Base-by-base conservation (phyloP, 2,888 invertebrate species). In the Sarcophaga subvicina region DNA sequence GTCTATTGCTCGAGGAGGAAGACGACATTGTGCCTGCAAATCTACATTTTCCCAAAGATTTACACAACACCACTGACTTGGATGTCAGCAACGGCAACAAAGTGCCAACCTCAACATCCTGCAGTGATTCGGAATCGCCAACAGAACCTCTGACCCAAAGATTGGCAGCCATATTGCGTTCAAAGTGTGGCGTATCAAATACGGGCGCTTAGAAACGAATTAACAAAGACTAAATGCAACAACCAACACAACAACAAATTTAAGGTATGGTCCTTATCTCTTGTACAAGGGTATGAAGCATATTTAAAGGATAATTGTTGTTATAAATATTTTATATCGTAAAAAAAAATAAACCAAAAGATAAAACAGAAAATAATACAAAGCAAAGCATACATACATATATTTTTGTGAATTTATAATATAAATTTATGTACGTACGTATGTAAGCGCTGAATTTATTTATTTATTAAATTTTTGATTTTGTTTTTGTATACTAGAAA, bases 21-120 rank as follows among this genome's bases (percentile, higher is more conserved):
- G 93, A 93, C 86, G 93, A 93, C 82, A 92, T 93, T 86, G 92
- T 92, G 88, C 91, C 93, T 80, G 90, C 90, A 45, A 91, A 90
- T 88, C 89, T 93, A 84, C 90, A 90, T 62, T 91, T 92, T 80
- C 89, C 89, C 83, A 91, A 90, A 72, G 90, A 91, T 83, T 86
- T 90, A 14, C 88, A 88, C 67, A 54, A 54, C 54, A 82, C 91
- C 62, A 89, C 91, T 20, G 92, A 93, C 77, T 89, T 93, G 90
- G 93, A 93, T 86, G 91, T 93, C 3, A 93, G 93, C 89, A 93
- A 93, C 90, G 93, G 93, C 92, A 93, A 93, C 82, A 93, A 92
- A 88, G 88, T 93, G 45, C 90, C 91, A 54, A 54, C 54, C 22
- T 92, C 93, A 59, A 90, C 93, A 59, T 93, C 94, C 4, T 93